These are phyloP conservation scores for Pocillopora verrucosa DNA, from an alignment of 64 coral and sea anemone genomes.

Conservation along the genomic window DNA sequence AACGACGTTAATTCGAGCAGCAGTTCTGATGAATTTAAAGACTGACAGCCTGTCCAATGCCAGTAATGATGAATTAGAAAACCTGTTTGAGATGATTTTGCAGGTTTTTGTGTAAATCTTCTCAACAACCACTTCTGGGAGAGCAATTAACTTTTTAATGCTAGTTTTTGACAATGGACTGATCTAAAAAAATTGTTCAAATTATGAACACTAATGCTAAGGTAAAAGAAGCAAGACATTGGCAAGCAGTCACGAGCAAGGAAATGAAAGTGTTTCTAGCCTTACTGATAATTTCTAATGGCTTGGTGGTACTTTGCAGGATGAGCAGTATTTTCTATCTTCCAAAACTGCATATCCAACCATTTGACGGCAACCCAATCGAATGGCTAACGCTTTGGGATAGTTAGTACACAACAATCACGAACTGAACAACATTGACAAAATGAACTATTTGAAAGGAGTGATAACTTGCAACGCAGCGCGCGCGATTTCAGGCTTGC, in stretches of 20 bases:
- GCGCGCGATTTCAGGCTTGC: no score
- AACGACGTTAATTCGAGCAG: neutral
- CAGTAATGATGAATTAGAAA: neutral
- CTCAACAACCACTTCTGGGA: slow-evolving; percentile 3
- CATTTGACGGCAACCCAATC: no score
- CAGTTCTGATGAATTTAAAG: slow-evolving; percentile 5
- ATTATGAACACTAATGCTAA: slow-evolving; percentile 3
- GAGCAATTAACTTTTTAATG: slow-evolving; percentile 9
- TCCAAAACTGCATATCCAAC: no score
- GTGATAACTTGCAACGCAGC: no score
- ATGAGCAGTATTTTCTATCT: slow-evolving; percentile 19
- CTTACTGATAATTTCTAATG: slow-evolving; percentile 19
- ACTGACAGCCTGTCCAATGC: neutral
- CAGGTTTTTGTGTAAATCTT: neutral
- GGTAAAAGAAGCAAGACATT: neutral
- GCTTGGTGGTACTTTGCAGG: neutral
- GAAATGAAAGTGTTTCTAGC: slow-evolving; percentile 60
- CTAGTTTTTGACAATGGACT: neutral
- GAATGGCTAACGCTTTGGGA: no score
- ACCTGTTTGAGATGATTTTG: slow-evolving; percentile 6
- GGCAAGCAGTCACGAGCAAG: neutral
- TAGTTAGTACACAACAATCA: no score
- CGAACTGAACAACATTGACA: no score
- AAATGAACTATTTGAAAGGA: no score
- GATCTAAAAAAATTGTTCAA: neutral